These are phyloP conservation scores for Cranoglanis bouderius DNA, from an alignment of 2,113 vertebrate genomes.

Conservation along the genomic window DNA sequence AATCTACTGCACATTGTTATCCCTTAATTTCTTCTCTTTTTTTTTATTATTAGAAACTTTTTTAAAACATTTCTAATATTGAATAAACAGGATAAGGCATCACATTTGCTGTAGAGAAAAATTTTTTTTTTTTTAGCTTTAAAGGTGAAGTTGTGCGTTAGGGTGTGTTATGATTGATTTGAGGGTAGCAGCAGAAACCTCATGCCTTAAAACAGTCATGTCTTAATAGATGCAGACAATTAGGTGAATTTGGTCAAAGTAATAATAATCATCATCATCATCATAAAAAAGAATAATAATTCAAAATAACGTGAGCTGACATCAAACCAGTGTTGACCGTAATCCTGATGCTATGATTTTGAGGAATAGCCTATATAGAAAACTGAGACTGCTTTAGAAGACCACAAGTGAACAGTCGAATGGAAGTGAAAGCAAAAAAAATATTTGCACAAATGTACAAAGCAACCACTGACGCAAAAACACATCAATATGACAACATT, in stretches of 20 bases:
- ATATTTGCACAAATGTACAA: conserved; percentile 22
- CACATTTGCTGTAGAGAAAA: conserved; percentile 1
- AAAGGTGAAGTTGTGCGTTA: conserved; percentile 67
- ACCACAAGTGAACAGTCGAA: conserved; percentile 29
- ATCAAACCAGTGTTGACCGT: conserved; percentile 52
- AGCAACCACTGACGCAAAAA: neutral
- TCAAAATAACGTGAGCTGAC: conserved; percentile 6
- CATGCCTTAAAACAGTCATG: conserved; percentile 66
- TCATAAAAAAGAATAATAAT: neutral
- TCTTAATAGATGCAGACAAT: conserved; percentile 60
- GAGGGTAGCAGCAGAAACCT: conserved; percentile 70
- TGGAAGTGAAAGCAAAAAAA: conserved; percentile 24
- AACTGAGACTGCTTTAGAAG: conserved; percentile 29
- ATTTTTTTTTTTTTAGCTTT: conserved; percentile 31
- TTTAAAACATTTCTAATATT: conserved; percentile 21
- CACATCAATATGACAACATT: conserved; percentile 17
- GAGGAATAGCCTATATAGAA: conserved; percentile 33
- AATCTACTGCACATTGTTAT: conserved; percentile 35
- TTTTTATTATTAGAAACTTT: conserved; percentile 22
- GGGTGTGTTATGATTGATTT: conserved; percentile 62
- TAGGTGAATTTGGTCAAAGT: conserved; percentile 48
- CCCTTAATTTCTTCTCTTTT: conserved; percentile 19
- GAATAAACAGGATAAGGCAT: conserved; percentile 42
- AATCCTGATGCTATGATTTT: conserved; percentile 43
- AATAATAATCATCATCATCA: too few relatives aligned